These are phyloP conservation scores for Heliangelus exortis DNA, from an alignment of 2,797 vertebrate genomes.

Conservation along the genomic window DNA sequence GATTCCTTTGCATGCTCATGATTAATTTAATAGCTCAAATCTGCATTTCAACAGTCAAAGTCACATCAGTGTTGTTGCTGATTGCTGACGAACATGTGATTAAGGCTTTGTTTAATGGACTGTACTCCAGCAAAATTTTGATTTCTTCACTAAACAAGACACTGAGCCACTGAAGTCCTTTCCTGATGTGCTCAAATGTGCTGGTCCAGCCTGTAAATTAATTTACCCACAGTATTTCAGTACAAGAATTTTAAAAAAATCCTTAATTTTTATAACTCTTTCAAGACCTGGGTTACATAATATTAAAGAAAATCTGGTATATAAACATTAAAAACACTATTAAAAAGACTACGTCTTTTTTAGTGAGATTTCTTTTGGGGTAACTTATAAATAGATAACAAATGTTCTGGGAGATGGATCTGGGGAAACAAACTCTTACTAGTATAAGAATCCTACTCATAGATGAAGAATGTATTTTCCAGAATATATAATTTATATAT, in stretches of 20 bases:
- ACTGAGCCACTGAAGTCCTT: not conserved
- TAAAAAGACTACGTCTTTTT: not conserved
- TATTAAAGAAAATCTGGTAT: not conserved
- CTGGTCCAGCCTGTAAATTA: not conserved
- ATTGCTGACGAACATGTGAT: not conserved
- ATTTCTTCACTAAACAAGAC: not conserved
- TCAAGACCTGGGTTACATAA: not conserved
- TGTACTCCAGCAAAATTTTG: fast-evolving
- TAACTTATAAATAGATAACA: not conserved
- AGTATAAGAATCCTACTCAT: not conserved
- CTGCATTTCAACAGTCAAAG: not conserved
- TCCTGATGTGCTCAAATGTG: not conserved
- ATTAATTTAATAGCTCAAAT: not conserved
- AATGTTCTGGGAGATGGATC: not conserved
- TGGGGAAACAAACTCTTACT: not conserved
- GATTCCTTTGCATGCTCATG: not conserved
- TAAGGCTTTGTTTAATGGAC: not conserved
- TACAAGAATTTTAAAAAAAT: not conserved
- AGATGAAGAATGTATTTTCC: not conserved
- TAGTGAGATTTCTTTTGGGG: not conserved
- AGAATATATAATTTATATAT: not conserved
- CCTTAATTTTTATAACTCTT: not conserved
- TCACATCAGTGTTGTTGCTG: not conserved
- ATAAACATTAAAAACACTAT: not conserved
- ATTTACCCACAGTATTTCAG: not conserved